These are phyloP conservation scores for Lochmaea capreae DNA, from an alignment of 2,888 invertebrate species.

Conservation along the genomic window DNA sequence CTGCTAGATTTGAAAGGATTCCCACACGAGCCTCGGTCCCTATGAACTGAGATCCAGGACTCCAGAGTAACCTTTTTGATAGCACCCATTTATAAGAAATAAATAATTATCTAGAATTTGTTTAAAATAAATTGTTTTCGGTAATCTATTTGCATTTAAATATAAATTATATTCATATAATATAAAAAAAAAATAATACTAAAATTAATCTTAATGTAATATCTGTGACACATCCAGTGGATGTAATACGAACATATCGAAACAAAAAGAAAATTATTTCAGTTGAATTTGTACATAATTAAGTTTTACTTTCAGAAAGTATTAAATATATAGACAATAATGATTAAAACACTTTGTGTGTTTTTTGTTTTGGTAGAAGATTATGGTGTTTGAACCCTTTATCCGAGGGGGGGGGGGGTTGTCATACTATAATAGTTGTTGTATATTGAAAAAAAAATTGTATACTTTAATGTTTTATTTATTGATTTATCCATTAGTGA, in stretches of 20 bases:
- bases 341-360: slow-evolving; percentile 56
- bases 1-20: no score
- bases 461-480: slow-evolving; percentile 53
- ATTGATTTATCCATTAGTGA: slow-evolving; percentile 54
- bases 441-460: slow-evolving; percentile 52
- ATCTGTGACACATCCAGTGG: slow-evolving; percentile 54
- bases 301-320: slow-evolving; percentile 54
- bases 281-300: slow-evolving; percentile 44
- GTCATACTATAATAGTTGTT: slow-evolving; percentile 55
- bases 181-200: slow-evolving; percentile 25
- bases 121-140: neutral
- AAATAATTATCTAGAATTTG: slow-evolving; percentile 1
- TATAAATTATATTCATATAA: neutral
- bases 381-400: slow-evolving; percentile 55
- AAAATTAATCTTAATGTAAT: slow-evolving; percentile 40
- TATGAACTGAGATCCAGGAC: no score
- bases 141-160: neutral
- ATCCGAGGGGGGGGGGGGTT: slow-evolving; percentile 39
- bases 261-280: slow-evolving; percentile 43
- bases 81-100: no score
- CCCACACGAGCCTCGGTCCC: no score
- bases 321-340: slow-evolving; percentile 64
- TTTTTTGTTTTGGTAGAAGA: slow-evolving; percentile 54
- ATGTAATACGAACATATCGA: slow-evolving; percentile 57
- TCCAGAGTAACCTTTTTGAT: no score